Evolutionary conservation across 2,888 invertebrate species (phyloP), one percentile per base, ranked within the genome.

Genomic region (Drosophila suboccidentalis): DNA sequence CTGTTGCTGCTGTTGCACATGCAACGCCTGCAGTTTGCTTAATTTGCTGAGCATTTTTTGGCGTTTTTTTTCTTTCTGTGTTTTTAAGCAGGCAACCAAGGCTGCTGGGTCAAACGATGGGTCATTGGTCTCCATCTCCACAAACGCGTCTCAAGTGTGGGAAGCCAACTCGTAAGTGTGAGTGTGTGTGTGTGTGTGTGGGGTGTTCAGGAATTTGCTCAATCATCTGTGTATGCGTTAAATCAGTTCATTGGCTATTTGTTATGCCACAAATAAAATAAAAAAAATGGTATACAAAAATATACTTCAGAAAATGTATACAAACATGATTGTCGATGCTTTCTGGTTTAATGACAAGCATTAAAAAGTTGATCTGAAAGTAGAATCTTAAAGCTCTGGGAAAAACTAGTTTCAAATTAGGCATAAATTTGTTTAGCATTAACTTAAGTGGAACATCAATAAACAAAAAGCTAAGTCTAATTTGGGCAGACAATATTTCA

Each of bases 351-450:
- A 61, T 57, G 47, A 29, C 29, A 6, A 49, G 57, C 32, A 55
- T 29, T 60, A 26, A 75, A 75, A 76, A 76, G 75, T 76, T 73
- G 75, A 51, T 76, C 77, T 69, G 75, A 75, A 75, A 75, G 75
- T 75, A 68, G 77, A 68, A 63, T 53, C 29, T 32, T 26, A 53
- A 34, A 43, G 26, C 11, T 26, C 29, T 43, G 36, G 19, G 29
- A 44, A 29, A 73, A 76, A 76, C 78, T 59, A 49, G 75, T 73
- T 75, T 54, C 0, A 67, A 59, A 46, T 55, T 55, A 36, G 43
- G 59, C 71, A 75, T 76, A 76, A 75, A 76, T 67, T 63, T 46
- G 49, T 32, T 73, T 71, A 44, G 34, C 58, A 62, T 65, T 61
- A 50, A 55, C 36, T 54, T 43, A 55, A 62, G 4, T 15, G 22